Percentiles rank a stretch among this genome's conserved stretches.
Conservation (phyloP, 1,140 invertebrate species). For the Trissolcus basalis region DNA sequence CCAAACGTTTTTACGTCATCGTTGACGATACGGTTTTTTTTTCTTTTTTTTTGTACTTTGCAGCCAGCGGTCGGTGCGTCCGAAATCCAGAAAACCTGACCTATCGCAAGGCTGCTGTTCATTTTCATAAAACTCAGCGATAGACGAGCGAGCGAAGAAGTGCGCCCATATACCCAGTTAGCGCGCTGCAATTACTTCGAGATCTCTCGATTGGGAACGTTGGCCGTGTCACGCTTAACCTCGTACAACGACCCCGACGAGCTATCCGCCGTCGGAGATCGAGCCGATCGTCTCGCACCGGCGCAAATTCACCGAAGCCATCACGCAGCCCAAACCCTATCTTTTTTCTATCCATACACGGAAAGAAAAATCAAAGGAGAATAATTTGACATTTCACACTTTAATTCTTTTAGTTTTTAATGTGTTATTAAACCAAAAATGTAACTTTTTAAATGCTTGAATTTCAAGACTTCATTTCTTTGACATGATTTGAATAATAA, state of each 20-base stretch:
- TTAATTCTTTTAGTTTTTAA: too few species aligned
- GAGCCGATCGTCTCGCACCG: conserved; percentile 56
- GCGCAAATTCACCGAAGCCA: conserved; percentile 52
- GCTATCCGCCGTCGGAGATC: conserved; percentile 50
- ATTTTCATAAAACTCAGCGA: too few species aligned
- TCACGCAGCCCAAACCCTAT: conserved; percentile 41
- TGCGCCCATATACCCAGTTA: conserved; percentile 45
- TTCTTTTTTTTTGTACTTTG: too few species aligned
- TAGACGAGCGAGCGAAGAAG: conserved; percentile 19
- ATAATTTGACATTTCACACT: too few species aligned
- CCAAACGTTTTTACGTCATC: not conserved
- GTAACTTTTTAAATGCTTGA: too few species aligned
- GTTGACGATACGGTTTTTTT: too few species aligned
- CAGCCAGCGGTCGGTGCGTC: too few species aligned
- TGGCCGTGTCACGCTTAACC: conserved; percentile 54
- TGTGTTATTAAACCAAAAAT: too few species aligned
- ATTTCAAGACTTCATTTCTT: too few species aligned
- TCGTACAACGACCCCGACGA: conserved; percentile 58
- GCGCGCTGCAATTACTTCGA: conserved; percentile 43
- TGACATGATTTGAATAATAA: too few species aligned
- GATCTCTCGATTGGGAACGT: conserved; percentile 50
- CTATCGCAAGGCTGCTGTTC: conserved; percentile 14
- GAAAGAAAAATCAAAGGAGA: too few species aligned
- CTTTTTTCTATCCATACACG: conserved; percentile 34
- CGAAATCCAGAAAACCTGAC: conserved; percentile 22